Percentiles rank a stretch among this genome's conserved stretches.
These are phyloP conservation scores for Melanotaenia boesemani DNA, from an alignment of 2,797 vertebrate species.

Conservation along the genomic window DNA sequence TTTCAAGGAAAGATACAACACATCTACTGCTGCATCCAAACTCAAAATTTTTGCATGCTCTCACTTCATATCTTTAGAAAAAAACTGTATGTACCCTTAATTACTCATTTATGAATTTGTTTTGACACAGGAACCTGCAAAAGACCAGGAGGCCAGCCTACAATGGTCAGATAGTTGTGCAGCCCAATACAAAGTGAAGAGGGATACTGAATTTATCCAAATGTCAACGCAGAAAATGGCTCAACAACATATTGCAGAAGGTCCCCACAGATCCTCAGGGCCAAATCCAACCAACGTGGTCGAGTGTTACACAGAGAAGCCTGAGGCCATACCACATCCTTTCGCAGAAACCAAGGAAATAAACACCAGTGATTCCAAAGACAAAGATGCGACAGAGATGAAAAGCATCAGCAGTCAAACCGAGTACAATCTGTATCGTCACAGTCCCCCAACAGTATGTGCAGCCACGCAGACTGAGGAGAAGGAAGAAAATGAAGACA, in stretches of 20 bases:
- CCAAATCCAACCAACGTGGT: constrained; percentile 50
- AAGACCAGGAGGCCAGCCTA: constrained; percentile 48
- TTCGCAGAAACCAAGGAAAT: constrained; percentile 19
- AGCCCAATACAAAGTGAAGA: constrained; percentile 36
- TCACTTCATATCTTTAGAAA: not conserved
- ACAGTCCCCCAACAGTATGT: constrained; percentile 15
- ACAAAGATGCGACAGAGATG: constrained; percentile 12
- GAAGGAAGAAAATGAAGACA: constrained; percentile 35
- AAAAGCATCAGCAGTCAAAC: constrained; percentile 78
- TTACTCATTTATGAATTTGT: constrained; percentile 29
- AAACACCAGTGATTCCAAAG: constrained; percentile 7
- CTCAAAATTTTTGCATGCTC: not conserved
- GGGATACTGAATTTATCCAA: constrained; percentile 35
- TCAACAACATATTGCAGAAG: constrained; percentile 52
- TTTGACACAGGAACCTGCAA: constrained; percentile 64
- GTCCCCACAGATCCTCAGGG: constrained; percentile 15
- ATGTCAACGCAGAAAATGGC: constrained; percentile 30
- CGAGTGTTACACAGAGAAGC: constrained; percentile 22
- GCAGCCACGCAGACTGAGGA: constrained; percentile 74
- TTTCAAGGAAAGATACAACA: not conserved
- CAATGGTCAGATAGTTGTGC: constrained; percentile 17
- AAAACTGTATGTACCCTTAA: not conserved
- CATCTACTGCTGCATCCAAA: not conserved
- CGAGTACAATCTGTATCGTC: constrained; percentile 40
- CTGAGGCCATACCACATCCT: constrained; percentile 30